Base-by-base conservation (phyloP, 2,888 invertebrate species). In the Parelbella ahira region DNA sequence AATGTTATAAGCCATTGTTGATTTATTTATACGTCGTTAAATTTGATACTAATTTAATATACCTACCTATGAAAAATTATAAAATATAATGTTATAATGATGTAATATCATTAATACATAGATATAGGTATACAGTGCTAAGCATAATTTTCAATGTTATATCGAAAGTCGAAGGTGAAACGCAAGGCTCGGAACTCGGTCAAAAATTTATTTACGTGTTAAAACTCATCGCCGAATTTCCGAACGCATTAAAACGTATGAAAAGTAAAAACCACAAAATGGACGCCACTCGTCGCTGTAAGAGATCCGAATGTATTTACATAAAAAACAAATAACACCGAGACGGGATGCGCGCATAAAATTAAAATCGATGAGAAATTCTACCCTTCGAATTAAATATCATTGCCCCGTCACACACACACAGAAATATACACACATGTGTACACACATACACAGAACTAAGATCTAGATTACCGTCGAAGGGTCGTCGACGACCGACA, bases 301-400 rank as follows among this genome's bases (percentile, higher is more conserved):
- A 80, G 77, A 79, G 78, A 74, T 52, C 78, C 68, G 67, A 58
- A 62, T 66, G 68, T 81, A 87, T 87, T 87, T 83, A 84, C 86
- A 87, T 87, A 86, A 84, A 86, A 87, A 86, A 78, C 81, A 82
- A 83, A 87, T 86, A 84, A 79, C 68, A 71, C 67, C 58, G 82
- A 81, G 86, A 86, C 76, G 81, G 75, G 82, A 81, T 80, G 84
- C 76, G 84, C 72, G 86, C 86, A 86, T 87, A 84, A 84, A 82
- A 87, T 87, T 87, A 84, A 86, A 86, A 86, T 86, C 86, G 84
- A 87, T 86, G 81, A 78, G 80, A 77, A 76, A 71, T 76, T 79
- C 75, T 79, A 84, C 86, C 84, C 84, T 82, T 72, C 82, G 78
- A 86, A 84, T 86, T 86, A 87, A 81, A 84, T 84, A 86, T 84